Percentiles rank a stretch among this genome's conserved stretches.
These are phyloP conservation scores for Heliopora coerulea DNA, from an alignment of 92 coral and sea anemone genomes.

Conservation along the genomic window DNA sequence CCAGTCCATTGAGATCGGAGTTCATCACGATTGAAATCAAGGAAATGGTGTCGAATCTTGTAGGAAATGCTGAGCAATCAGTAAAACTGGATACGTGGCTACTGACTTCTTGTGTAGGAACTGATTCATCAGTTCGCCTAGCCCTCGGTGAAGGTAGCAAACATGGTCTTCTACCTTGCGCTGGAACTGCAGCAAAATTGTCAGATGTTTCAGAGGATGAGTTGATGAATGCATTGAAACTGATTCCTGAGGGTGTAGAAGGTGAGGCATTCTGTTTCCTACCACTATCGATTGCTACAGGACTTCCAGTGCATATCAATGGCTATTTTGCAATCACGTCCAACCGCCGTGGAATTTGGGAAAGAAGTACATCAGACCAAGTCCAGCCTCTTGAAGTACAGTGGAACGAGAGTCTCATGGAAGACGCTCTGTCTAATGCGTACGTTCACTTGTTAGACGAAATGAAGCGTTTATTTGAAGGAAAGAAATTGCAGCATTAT, in stretches of 20 bases:
- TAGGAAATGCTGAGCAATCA: slow-evolving; percentile 38
- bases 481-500: slow-evolving; percentile 43
- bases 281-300: slow-evolving; percentile 68
- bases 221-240: neutral
- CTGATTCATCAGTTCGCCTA: slow-evolving; percentile 46
- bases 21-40: neutral
- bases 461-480: slow-evolving; percentile 39
- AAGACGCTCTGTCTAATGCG: slow-evolving; percentile 63
- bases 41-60: neutral
- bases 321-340: slow-evolving; percentile 77
- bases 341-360: slow-evolving; percentile 82
- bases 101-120: slow-evolving; percentile 55
- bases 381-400: slow-evolving; percentile 61
- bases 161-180: slow-evolving; percentile 59
- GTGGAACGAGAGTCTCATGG: slow-evolving; percentile 67
- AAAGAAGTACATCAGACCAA: slow-evolving; percentile 59
- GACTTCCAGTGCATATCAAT: slow-evolving; percentile 68
- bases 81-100: slow-evolving; percentile 59
- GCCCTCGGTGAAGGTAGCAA: slow-evolving; percentile 59
- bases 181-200: slow-evolving; percentile 56
- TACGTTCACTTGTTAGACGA: slow-evolving; percentile 57
- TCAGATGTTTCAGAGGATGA: neutral
- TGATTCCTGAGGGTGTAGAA: neutral
- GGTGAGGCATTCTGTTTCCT: slow-evolving; percentile 75
- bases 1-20: neutral